Percentiles rank a stretch among this genome's conserved stretches.
Conservation (phyloP, 2,888 invertebrate genomes). For the Eurytoma californica region DNA sequence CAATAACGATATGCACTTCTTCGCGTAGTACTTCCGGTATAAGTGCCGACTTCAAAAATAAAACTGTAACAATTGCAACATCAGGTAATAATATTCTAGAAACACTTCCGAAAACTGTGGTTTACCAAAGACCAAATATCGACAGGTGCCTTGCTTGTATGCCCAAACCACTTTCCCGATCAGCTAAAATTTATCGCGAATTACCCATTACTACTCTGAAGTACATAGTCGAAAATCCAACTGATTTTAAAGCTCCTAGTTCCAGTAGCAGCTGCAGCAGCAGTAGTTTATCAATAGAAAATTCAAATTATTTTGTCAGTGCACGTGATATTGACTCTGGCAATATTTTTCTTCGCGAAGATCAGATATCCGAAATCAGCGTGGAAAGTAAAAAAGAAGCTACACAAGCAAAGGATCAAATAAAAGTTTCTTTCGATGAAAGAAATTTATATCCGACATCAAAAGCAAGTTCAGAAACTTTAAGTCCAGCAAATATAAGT, state of each 20-base stretch:
- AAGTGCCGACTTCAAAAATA: constrained; percentile 55
- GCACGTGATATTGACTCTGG: neutral
- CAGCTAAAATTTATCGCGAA: constrained; percentile 30
- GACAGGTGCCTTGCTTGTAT: constrained; percentile 71
- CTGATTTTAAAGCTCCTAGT: neutral
- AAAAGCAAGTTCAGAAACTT: neutral
- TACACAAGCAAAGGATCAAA: neutral
- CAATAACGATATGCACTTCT: constrained; percentile 57
- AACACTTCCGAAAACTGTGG: constrained; percentile 63
- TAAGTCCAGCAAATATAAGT: neutral
- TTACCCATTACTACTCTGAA: constrained; percentile 35
- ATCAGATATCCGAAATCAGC: neutral
- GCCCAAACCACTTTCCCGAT: constrained; percentile 59
- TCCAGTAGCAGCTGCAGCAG: constrained; percentile 28
- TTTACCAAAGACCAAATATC: constrained; percentile 62
- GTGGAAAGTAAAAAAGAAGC: neutral
- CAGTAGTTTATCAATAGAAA: neutral
- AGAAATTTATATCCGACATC: neutral
- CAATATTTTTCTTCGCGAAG: neutral
- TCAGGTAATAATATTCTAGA: constrained; percentile 47
- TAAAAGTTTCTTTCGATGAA: constrained; percentile 14
- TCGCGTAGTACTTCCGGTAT: constrained; percentile 60
- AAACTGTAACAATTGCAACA: neutral
- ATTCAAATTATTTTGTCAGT: neutral
- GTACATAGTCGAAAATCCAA: constrained; percentile 13